These are phyloP conservation scores for Protonemura montana DNA, from an alignment of 2,888 invertebrate genomes.

Conservation along the genomic window DNA sequence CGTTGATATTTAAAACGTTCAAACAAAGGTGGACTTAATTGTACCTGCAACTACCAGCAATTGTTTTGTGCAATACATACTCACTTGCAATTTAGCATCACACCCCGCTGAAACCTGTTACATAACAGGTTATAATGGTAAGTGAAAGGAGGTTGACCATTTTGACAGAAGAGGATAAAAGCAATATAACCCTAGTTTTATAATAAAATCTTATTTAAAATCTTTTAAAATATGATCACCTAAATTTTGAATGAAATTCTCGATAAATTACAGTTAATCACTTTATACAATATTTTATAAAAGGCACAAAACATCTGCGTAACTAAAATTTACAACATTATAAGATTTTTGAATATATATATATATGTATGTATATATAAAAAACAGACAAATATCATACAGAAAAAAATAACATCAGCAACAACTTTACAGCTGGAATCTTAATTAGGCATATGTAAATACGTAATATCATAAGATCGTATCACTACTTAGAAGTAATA, in stretches of 20 bases:
- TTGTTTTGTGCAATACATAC: no score
- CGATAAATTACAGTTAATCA: constrained; percentile 36
- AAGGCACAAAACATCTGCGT: constrained; percentile 34
- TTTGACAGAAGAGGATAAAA: no score
- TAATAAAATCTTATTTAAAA: constrained; percentile 31
- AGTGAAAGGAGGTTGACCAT: no score
- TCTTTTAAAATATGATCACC: constrained; percentile 37
- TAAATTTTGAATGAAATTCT: constrained; percentile 12
- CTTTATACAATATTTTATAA: constrained; percentile 37
- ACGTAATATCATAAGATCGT: not conserved
- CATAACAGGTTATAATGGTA: no score
- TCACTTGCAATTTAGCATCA: no score
- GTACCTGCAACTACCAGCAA: no score
- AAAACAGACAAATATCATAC: not conserved
- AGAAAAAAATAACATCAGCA: not conserved
- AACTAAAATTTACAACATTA: constrained; percentile 27
- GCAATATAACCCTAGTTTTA: not conserved
- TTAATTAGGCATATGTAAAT: not conserved
- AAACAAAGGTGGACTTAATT: no score
- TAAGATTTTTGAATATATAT: constrained; percentile 16
- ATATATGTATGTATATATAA: no score
- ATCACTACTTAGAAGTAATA: not conserved
- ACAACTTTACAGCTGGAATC: not conserved
- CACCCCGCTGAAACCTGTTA: no score
- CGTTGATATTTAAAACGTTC: no score